phyloP scores from a whole-genome alignment of 1,140 invertebrate species.

The Helicoverpa armigera region DNA sequence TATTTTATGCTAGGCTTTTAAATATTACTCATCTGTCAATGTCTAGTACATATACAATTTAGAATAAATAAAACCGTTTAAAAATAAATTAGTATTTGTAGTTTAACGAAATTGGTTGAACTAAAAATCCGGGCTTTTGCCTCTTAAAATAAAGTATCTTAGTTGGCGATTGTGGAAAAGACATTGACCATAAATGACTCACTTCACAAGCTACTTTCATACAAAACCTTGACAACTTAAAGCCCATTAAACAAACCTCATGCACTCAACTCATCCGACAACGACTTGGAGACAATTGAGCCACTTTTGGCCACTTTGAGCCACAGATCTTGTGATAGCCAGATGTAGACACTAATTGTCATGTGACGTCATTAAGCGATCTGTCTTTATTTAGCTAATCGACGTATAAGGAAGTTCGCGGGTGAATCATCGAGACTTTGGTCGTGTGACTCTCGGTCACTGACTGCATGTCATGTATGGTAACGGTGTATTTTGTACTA shows the following conservation, averaged over 20 bases:
- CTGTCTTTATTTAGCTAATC: constrained; percentile 39
- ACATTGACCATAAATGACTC: no score
- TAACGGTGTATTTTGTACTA: neutral
- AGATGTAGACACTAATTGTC: neutral
- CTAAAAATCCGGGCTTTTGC: no score
- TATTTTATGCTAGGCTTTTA: no score
- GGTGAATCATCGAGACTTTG: constrained; percentile 13
- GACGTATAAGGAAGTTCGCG: constrained; percentile 31
- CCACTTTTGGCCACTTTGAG: neutral
- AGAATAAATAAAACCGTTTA: no score
- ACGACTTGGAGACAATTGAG: constrained; percentile 5
- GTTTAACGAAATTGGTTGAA: no score
- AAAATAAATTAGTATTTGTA: no score
- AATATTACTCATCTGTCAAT: no score
- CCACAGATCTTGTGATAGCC: constrained; percentile 2
- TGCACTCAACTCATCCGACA: neutral
- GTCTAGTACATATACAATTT: no score
- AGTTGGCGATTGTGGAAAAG: no score
- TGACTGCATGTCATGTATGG: neutral
- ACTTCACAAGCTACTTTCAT: no score
- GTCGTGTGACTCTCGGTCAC: neutral
- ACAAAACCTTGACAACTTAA: neutral
- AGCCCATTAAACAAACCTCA: neutral
- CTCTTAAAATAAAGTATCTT: no score
- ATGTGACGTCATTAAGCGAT: constrained; percentile 24